Evolutionary conservation across 2,113 vertebrate species (phyloP).

Genomic region (Silurus glanis): DNA sequence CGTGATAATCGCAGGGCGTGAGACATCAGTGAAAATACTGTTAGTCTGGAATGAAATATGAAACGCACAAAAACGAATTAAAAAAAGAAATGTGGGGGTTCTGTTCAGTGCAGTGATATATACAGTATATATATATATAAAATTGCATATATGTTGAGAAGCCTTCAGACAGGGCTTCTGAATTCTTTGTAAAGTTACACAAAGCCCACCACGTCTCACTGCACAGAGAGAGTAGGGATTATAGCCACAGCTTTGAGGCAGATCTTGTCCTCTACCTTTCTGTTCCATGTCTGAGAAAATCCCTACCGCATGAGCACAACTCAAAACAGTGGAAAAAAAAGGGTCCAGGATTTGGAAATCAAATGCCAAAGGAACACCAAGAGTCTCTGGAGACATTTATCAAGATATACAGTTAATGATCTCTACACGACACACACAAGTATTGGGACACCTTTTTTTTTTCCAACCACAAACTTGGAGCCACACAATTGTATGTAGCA

Average conservation of each 20-base stretch:
- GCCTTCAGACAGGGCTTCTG: background rate
- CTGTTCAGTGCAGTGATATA: background rate
- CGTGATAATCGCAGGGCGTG: background rate
- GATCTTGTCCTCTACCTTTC: background rate
- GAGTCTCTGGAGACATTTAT: background rate
- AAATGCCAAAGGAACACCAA: background rate
- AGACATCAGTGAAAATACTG: background rate
- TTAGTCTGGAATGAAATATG: background rate
- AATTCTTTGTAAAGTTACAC: background rate
- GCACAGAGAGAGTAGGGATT: constrained; percentile 48
- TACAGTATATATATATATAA: too few relatives aligned
- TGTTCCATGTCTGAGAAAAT: background rate
- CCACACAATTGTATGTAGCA: too few relatives aligned
- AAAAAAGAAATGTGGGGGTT: too few relatives aligned
- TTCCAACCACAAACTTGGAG: too few relatives aligned
- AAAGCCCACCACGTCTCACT: background rate
- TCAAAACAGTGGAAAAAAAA: background rate
- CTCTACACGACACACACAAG: background rate
- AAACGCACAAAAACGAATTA: background rate
- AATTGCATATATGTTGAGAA: too few relatives aligned
- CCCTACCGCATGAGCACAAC: background rate
- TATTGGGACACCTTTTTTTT: too few relatives aligned
- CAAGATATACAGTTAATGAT: background rate
- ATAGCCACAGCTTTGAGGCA: background rate
- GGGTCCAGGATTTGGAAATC: background rate